Evolutionary conservation across 2,113 vertebrate species (phyloP).

Genomic region (Chloebia gouldiae): DNA sequence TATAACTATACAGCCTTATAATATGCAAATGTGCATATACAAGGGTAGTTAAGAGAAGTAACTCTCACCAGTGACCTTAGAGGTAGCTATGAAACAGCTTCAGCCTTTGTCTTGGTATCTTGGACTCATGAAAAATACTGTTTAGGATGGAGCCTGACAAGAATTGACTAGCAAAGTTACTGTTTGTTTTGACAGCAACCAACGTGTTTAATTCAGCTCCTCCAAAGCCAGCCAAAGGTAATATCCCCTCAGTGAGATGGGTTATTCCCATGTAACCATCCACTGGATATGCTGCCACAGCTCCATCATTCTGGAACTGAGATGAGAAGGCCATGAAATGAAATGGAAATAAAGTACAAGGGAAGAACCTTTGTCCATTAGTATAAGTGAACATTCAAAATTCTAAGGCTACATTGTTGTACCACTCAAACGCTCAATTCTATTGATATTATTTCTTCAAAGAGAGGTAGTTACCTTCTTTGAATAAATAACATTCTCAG

Average conservation of each 20-base stretch:
- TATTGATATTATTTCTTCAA: constrained; percentile 34
- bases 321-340: neutral
- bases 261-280: neutral
- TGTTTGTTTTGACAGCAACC: neutral
- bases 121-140: neutral
- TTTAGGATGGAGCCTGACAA: neutral
- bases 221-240: neutral
- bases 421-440: neutral
- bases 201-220: neutral
- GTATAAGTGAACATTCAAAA: neutral
- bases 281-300: neutral
- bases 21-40: neutral
- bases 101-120: neutral
- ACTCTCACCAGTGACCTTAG: neutral
- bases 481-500: constrained; percentile 28
- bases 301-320: neutral
- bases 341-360: neutral
- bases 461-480: constrained; percentile 39
- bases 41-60: neutral
- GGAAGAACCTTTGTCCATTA: neutral
- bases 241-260: neutral
- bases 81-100: neutral
- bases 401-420: neutral
- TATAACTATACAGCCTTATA: neutral
- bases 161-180: neutral